These are phyloP conservation scores for Triops longicaudatus DNA, from an alignment of 1,140 invertebrate species.

Conservation along the genomic window DNA sequence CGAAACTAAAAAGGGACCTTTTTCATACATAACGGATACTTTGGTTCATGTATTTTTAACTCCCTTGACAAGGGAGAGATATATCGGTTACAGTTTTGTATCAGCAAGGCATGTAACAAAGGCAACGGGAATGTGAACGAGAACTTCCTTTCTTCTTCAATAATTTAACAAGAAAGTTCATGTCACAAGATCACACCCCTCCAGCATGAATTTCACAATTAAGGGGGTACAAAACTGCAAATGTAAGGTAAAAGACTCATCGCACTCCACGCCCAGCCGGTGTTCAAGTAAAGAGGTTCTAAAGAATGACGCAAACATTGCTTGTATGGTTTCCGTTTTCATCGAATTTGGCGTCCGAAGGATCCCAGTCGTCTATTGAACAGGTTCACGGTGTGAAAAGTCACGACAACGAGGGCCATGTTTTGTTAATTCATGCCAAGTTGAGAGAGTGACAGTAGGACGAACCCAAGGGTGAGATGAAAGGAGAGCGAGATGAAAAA, in stretches of 20 bases:
- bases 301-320: conserved; percentile 18
- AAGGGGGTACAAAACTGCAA: background rate
- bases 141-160: too few species aligned
- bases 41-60: too few species aligned
- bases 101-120: too few species aligned
- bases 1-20: too few species aligned
- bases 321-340: conserved; percentile 16
- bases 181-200: too few species aligned
- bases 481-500: background rate
- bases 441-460: background rate
- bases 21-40: too few species aligned
- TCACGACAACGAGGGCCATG: background rate
- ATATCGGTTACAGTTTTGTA: too few species aligned
- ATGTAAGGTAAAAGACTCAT: background rate
- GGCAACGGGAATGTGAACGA: too few species aligned
- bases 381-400: background rate
- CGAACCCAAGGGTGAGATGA: background rate
- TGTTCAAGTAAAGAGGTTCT: background rate
- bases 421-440: background rate
- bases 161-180: too few species aligned
- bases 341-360: conserved; percentile 16
- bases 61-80: too few species aligned
- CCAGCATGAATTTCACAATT: background rate
- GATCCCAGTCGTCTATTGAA: conserved; percentile 22
- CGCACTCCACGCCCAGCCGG: background rate